Conservation (phyloP, 2,797 vertebrate species). For the Sebastes hubbsi region DNA sequence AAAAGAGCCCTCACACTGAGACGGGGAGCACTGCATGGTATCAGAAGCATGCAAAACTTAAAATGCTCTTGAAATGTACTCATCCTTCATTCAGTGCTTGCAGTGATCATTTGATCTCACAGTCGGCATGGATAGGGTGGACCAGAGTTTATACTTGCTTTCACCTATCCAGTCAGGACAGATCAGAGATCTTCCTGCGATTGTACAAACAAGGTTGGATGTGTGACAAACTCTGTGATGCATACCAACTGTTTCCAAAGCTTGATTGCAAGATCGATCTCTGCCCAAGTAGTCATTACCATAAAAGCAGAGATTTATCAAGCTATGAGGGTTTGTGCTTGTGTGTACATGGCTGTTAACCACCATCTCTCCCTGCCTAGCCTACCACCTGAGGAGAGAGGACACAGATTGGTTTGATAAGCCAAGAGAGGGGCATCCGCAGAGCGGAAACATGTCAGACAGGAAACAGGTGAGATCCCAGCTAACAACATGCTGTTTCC, state of each 20-base stretch:
- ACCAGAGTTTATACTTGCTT: constrained; percentile 19
- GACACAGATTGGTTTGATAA: constrained; percentile 99
- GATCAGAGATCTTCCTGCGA: constrained; percentile 55
- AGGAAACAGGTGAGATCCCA: constrained; percentile 87
- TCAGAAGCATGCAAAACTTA: constrained; percentile 41
- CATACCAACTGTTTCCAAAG: constrained; percentile 3
- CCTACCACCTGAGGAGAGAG: constrained; percentile 97
- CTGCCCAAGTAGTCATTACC: constrained; percentile 15
- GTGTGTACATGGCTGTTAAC: constrained; percentile 34
- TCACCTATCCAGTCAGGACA: constrained; percentile 42
- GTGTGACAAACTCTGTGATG: constrained; percentile 12
- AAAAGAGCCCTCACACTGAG: constrained; percentile 11
- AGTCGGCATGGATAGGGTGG: constrained; percentile 14
- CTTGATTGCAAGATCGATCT: constrained; percentile 29
- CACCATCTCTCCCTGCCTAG: constrained; percentile 78
- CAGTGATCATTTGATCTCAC: constrained; percentile 34
- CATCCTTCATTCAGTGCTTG: constrained; percentile 48
- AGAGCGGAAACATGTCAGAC: constrained; percentile 86
- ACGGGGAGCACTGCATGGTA: constrained; percentile 38
- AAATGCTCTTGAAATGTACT: constrained; percentile 37
- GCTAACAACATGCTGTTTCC: neutral
- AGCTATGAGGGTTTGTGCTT: neutral
- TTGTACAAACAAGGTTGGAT: constrained; percentile 35
- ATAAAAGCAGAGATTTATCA: constrained; percentile 14
- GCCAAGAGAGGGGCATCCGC: constrained; percentile 89